Evolutionary conservation across 2,797 vertebrate genomes (phyloP), one percentile per base, ranked within the genome.

Genomic region (Gymnoscopelus braueri): DNA sequence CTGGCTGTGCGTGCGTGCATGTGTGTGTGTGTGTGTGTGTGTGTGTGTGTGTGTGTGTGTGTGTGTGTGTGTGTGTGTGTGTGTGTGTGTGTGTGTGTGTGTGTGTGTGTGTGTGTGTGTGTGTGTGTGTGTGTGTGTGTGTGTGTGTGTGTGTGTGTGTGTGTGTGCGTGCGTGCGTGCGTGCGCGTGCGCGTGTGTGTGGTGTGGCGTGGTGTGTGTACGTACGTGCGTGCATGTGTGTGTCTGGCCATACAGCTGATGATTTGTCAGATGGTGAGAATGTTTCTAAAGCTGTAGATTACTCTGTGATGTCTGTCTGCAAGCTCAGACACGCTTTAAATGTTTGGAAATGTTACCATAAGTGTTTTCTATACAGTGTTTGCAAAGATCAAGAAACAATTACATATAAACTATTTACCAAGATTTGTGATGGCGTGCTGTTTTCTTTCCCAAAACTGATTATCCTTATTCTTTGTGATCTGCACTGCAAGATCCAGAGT

Each of bases 361-460:
- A 89, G 88, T 93, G 90, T 93, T 94, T 91, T 92, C 54, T 93
- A 90, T 94, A 86, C 84, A 92, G 94, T 94, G 91, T 94, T 95
- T 95, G 93, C 92, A 92, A 91, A 94, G 92, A 94, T 95, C 88
- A 93, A 92, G 83, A 89, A 90, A 87, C 85, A 87, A 83, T 92
- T 92, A 88, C 91, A 89, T 91, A 92, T 90, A 94, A 93, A 94
- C 83, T 92, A 94, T 92, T 91, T 90, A 91, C 91, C 85, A 75
- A 65, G 84, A 90, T 1, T 53, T 69, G 65, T 83, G 63, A 84
- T 8, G 26, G 70, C 71, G 74, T 88, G 84, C 66, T 88, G 77
- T 89, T 44, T 87, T 85, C 77, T 67, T 44, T 82, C 56, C 68
- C 47, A 53, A 23, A 64, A 62, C 15, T 48, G 48, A 47, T 55